Evolutionary conservation across 2,888 invertebrate genomes (phyloP).

Genomic region (Apamea anceps): DNA sequence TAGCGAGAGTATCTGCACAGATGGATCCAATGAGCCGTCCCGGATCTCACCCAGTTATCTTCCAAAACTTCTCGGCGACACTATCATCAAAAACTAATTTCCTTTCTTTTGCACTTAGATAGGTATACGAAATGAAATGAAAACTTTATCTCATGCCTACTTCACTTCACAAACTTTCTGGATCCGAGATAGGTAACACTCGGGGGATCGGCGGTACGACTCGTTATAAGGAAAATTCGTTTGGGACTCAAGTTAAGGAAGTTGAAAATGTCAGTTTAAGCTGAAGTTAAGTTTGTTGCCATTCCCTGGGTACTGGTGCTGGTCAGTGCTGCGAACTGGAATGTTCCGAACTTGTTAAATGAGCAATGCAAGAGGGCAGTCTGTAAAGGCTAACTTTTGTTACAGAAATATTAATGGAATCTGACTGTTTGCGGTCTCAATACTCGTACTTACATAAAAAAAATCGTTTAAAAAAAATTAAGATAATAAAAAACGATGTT

Average conservation of each 20-base stretch:
- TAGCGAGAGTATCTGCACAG: constrained; percentile 1
- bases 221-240: constrained; percentile 57
- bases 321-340: background rate
- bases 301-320: background rate
- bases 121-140: constrained; percentile 38
- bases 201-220: constrained; percentile 26
- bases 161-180: constrained; percentile 40
- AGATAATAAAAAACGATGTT: no score
- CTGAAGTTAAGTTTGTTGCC: constrained; percentile 12
- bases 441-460: no score
- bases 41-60: constrained; percentile 11
- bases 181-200: constrained; percentile 29
- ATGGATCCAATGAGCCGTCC: background rate
- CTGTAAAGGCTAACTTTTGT: constrained; percentile 4
- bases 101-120: constrained; percentile 38
- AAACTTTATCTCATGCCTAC: constrained; percentile 38
- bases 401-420: constrained; percentile 7
- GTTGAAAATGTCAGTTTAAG: constrained; percentile 24
- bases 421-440: background rate
- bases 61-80: constrained; percentile 37
- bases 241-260: constrained; percentile 38
- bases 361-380: background rate
- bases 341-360: background rate
- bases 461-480: no score
- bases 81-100: constrained; percentile 57